Base-by-base conservation (phyloP, 2,797 vertebrate species). In the Xenops minutus region DNA sequence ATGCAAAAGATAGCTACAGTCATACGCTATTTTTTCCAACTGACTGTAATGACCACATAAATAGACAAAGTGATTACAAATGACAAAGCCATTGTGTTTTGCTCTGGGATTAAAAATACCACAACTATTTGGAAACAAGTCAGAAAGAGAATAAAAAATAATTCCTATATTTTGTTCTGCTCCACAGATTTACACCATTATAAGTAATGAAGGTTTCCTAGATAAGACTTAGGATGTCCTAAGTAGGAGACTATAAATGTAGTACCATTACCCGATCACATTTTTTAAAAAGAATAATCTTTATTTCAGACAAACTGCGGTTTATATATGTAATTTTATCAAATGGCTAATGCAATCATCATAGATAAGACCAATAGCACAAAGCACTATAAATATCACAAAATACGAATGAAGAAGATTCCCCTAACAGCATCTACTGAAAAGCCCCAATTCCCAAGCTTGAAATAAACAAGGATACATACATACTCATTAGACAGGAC, bases 1-100 rank as follows among this genome's bases (percentile, higher is more conserved):
- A 48, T 67, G 29, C 20, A 58, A 64, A 17, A 67, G 14, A 58
- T 10, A 64, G 12, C 14, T 51, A 46, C 0, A 0, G 19, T 27
- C 63, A 10, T 7, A 26, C 8, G 6, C 29, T 80, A 36, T 73
- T 91, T 83, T 66, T 20, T 51, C 59, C 1, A 0, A 51, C 22
- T 72, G 22, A 30, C 30, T 55, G 8, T 36, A 51, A 68, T 75
- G 10, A 66, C 1, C 2, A 77, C n/a, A 43, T 26, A 62, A 69
- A 90, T 76, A 90, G 19, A 88, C 20, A 30, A 56, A 61, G 14
- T n/a, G 0, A 61, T 52, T 80, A 62, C 27, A 68, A 72, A 54
- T 36, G 0, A 56, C 23, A 78, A 81, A 84, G 37, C 1, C 14
- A 64, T 20, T 64, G 19, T 5, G 15, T 27, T 81, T 85, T 86